Evolutionary conservation across 2,888 invertebrate species (phyloP), one percentile per base, ranked within the genome.

Genomic region (Rhamnusium bicolor): DNA sequence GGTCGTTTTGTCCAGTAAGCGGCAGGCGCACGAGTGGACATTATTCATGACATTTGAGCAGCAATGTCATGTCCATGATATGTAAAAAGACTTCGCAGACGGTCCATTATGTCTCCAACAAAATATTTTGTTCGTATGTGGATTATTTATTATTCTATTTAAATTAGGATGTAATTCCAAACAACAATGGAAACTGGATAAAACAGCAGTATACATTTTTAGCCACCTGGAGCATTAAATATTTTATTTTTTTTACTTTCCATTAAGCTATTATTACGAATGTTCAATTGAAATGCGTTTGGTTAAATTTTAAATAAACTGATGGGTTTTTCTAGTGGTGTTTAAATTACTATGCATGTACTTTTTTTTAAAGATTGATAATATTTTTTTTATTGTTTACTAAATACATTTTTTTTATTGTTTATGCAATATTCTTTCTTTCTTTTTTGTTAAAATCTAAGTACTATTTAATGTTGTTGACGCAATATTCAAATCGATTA

Each of bases 31-130:
- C 66, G 51, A 71, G 71, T 61, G 65, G 60, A 71, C 61, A 66
- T 71, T 71, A 71, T 71, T 66, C 71, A 71, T 71, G 66, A 58
- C 66, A 61, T 66, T 66, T 53, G 71, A 65, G 60, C 60, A 58
- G 71, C 61, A 40, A 18, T 61, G 71, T 61, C 66, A 71, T 65
- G 71, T 65, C 21, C 71, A 71, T 61, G 67, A 60, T 66, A 46
- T 46, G 53, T 66, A 60, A 60, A 71, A 71, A 67, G 66, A 67
- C 71, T 27, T 49, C 53, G 46, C 49, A n/a, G 32, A 71, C 49
- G 54, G 51, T 63, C 56, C 19, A 70, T 70, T 70, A 62, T 54
- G 56, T 70, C 53, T 21, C 62, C 46, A 16, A 58, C 58, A 32
- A 61, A 61, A 19, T 61, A 61, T 61, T 61, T 61, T 61, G 46